Conservation (phyloP, 2,113 vertebrate genomes). For the Callaeas wilsoni region DNA sequence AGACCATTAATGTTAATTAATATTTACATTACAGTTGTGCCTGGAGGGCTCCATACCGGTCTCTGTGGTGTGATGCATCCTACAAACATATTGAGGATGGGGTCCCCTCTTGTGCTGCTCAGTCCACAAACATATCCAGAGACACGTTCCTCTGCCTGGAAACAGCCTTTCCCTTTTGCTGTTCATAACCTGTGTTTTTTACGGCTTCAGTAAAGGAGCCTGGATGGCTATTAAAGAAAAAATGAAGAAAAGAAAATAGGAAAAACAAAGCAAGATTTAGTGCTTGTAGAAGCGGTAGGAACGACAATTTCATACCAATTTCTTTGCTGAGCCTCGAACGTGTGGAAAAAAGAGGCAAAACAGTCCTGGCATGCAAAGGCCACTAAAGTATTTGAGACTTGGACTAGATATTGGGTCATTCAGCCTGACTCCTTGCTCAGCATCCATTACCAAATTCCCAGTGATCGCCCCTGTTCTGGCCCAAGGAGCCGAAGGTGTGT, state of each 20-base stretch:
- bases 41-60: conserved; percentile 28
- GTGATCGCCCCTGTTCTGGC: not conserved
- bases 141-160: not conserved
- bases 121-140: not conserved
- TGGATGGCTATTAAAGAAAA: conserved; percentile 27
- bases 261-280: conserved; percentile 52
- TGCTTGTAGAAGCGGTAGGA: not conserved
- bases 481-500: not conserved
- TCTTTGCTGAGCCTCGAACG: not conserved
- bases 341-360: not conserved
- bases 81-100: not conserved
- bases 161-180: not conserved
- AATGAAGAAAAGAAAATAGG: conserved; percentile 18
- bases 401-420: not conserved
- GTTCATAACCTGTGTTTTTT: conserved; percentile 44
- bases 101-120: not conserved
- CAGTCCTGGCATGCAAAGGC: not conserved
- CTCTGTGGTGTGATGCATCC: not conserved
- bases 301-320: not conserved
- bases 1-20: conserved; percentile 62
- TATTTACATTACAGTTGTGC: conserved; percentile 55
- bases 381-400: not conserved
- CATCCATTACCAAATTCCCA: not conserved
- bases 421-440: not conserved
- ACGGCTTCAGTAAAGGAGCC: conserved; percentile 35